phyloP scores from a whole-genome alignment of 1,140 invertebrate species.

The Anoplolepis gracilipes region DNA sequence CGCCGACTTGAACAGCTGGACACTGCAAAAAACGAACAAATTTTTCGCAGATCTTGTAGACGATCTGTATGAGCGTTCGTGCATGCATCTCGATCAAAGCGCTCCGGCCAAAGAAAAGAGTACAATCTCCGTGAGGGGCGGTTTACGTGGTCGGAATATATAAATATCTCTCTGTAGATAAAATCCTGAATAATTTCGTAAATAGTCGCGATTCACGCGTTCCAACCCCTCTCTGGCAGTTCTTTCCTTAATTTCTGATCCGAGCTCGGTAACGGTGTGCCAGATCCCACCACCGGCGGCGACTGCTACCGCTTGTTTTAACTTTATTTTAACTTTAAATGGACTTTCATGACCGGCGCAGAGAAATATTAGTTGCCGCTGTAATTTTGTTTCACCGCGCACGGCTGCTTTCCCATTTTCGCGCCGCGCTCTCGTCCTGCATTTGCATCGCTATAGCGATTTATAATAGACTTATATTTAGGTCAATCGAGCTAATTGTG shows the following conservation, averaged over 20 bases:
- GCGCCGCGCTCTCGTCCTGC: conserved; percentile 16
- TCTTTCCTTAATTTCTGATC: conserved; percentile 43
- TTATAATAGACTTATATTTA: conserved; percentile 53
- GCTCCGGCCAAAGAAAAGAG: conserved; percentile 14
- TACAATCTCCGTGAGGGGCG: background rate
- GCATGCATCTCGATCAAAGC: conserved; percentile 15
- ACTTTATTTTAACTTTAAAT: conserved; percentile 62
- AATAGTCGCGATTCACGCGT: conserved; percentile 59
- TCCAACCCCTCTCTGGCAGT: background rate
- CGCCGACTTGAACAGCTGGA: conserved; percentile 4
- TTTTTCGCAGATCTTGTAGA: conserved; percentile 9
- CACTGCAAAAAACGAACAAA: background rate
- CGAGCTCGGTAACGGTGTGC: conserved; percentile 20
- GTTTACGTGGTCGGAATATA: conserved; percentile 38
- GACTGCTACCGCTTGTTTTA: conserved; percentile 29
- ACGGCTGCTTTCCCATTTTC: conserved; percentile 39
- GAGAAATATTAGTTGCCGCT: conserved; percentile 50
- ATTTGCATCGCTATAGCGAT: conserved; percentile 29
- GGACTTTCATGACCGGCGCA: conserved; percentile 45
- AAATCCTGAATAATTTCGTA: conserved; percentile 67
- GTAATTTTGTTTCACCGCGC: conserved; percentile 56
- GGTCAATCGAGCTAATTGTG: conserved; percentile 50
- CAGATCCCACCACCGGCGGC: conserved; percentile 6
- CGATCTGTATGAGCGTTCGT: conserved; percentile 39
- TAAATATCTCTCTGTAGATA: conserved; percentile 2